Evolutionary conservation across 2,797 vertebrate genomes (phyloP).

Genomic region (Aldrovandia affinis): DNA sequence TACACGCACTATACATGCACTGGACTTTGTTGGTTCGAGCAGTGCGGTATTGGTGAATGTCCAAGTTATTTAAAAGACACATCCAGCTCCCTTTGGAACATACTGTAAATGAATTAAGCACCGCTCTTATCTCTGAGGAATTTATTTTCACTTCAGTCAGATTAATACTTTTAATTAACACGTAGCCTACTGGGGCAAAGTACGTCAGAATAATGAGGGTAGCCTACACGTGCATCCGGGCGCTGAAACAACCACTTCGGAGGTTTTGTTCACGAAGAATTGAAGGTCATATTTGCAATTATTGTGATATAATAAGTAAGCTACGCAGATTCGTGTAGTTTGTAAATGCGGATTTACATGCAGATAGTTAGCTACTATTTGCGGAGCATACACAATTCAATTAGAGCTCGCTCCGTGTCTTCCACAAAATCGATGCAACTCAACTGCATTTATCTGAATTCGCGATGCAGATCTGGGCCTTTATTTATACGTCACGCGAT

Average conservation of each 20-base stretch:
- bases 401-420: neutral
- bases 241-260: neutral
- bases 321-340: neutral
- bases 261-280: neutral
- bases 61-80: slow-evolving; percentile 10
- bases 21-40: neutral
- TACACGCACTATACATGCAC: too few species aligned
- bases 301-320: neutral
- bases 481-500: neutral
- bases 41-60: neutral
- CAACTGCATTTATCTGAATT: neutral
- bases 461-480: neutral
- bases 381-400: neutral
- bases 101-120: slow-evolving; percentile 21
- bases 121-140: slow-evolving; percentile 13
- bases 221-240: neutral
- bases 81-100: neutral
- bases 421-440: neutral
- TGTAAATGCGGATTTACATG: neutral
- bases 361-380: too few species aligned
- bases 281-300: neutral
- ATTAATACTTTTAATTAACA: slow-evolving; percentile 37
- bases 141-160: slow-evolving; percentile 33
- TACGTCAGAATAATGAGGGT: slow-evolving; percentile 12
- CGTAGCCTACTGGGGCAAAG: slow-evolving; percentile 16